Conservation (phyloP, 2,797 vertebrate species). For the Anniella stebbinsi region DNA sequence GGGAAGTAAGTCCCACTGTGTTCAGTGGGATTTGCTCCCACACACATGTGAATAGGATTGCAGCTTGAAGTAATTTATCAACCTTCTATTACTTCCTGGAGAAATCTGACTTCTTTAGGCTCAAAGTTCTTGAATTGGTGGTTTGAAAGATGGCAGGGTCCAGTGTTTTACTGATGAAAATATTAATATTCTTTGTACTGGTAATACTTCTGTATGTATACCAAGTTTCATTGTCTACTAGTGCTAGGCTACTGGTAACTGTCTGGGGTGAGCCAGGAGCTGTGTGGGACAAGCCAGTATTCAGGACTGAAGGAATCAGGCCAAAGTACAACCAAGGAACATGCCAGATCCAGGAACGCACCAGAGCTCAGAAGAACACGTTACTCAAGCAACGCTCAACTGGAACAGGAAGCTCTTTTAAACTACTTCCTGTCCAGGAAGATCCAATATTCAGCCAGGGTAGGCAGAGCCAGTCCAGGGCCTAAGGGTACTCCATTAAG, state of each 20-base stretch:
- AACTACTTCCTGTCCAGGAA: neutral
- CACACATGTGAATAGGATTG: neutral
- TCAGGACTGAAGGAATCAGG: neutral
- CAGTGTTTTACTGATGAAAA: too few species aligned
- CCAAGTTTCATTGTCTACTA: neutral
- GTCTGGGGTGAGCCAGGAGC: neutral
- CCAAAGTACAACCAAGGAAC: neutral
- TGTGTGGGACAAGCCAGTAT: too few species aligned
- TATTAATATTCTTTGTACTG: neutral
- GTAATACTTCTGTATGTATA: neutral
- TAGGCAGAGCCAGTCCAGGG: neutral
- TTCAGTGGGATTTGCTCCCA: neutral
- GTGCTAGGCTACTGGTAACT: neutral
- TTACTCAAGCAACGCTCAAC: neutral
- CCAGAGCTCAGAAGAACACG: neutral
- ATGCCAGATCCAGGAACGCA: neutral
- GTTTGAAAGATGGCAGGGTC: too few species aligned
- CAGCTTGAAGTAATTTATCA: constrained; percentile 37
- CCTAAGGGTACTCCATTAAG: neutral
- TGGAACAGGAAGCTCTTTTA: neutral
- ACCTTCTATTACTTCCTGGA: constrained; percentile 20
- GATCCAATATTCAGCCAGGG: neutral
- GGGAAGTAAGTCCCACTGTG: neutral
- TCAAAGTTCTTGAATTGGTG: too few species aligned
- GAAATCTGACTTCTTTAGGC: neutral